Conservation (phyloP, 2,888 invertebrate species). For the Pyrgus malvae region DNA sequence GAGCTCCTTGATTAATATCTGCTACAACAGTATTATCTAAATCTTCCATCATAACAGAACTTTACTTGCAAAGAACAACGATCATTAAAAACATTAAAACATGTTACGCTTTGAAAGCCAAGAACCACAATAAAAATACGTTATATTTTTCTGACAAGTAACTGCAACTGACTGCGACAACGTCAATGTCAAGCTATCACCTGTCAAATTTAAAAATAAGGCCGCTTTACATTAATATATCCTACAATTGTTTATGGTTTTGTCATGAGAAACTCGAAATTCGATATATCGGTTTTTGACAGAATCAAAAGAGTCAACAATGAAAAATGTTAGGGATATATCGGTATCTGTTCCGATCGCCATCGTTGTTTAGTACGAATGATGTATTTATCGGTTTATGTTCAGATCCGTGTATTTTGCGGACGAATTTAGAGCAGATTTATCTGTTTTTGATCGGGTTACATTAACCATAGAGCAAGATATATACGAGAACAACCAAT, state of each 20-base stretch:
- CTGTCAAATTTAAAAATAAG: background rate
- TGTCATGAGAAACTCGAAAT: background rate
- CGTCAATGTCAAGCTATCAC: background rate
- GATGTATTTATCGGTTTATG: slow-evolving; percentile 24
- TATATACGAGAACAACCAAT: too few species aligned
- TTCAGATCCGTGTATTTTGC: slow-evolving; percentile 25
- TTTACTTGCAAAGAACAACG: background rate
- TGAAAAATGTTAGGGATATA: too few species aligned
- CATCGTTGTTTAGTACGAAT: background rate
- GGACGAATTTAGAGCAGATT: slow-evolving; percentile 27
- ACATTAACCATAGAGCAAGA: background rate
- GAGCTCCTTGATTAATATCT: background rate
- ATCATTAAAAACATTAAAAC: background rate
- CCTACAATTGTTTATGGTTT: background rate
- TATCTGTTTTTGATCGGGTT: slow-evolving; percentile 24
- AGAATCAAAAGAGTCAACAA: too few species aligned
- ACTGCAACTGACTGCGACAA: background rate
- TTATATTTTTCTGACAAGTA: background rate
- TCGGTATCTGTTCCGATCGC: too few species aligned
- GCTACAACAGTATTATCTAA: background rate
- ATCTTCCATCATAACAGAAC: background rate
- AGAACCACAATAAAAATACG: background rate
- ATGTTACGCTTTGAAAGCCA: background rate
- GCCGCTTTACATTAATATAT: background rate
- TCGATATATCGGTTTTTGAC: background rate